phyloP scores from a whole-genome alignment of 2,888 invertebrate species.

The Auanema sp. region DNA sequence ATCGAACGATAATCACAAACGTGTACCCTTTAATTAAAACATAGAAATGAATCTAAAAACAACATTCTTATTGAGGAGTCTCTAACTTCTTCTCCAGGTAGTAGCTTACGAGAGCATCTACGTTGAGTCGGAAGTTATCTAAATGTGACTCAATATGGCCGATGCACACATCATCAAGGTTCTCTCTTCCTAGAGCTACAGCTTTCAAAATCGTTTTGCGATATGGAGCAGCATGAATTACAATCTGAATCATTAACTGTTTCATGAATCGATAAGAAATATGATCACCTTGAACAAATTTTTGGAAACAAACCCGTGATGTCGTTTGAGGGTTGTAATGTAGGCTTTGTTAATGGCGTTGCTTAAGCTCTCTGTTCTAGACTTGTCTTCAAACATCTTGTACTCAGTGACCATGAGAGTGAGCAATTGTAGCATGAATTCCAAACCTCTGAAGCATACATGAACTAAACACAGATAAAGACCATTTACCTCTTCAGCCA shows the following conservation, averaged over 20 bases:
- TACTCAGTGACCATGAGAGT: slow-evolving; percentile 52
- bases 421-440: slow-evolving; percentile 62
- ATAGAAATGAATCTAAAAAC: neutral
- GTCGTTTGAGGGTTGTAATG: slow-evolving; percentile 54
- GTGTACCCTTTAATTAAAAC: neutral
- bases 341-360: slow-evolving; percentile 50
- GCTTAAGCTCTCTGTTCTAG: slow-evolving; percentile 50
- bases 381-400: slow-evolving; percentile 27
- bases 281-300: slow-evolving; percentile 55
- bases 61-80: slow-evolving; percentile 28
- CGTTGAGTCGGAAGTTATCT: slow-evolving; percentile 57
- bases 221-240: slow-evolving; percentile 59
- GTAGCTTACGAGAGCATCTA: slow-evolving; percentile 53
- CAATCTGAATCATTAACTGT: slow-evolving; percentile 38
- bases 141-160: slow-evolving; percentile 57
- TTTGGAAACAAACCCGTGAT: slow-evolving; percentile 59
- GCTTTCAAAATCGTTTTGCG: slow-evolving; percentile 56
- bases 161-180: slow-evolving; percentile 58
- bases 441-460: slow-evolving; percentile 52
- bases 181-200: slow-evolving; percentile 58
- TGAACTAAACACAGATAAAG: neutral
- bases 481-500: slow-evolving; percentile 60
- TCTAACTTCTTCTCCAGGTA: slow-evolving; percentile 54
- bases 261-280: neutral
- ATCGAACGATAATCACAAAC: slow-evolving; percentile 4